phyloP scores from a whole-genome alignment of 2,113 vertebrate species.

The Zosterops borbonicus region DNA sequence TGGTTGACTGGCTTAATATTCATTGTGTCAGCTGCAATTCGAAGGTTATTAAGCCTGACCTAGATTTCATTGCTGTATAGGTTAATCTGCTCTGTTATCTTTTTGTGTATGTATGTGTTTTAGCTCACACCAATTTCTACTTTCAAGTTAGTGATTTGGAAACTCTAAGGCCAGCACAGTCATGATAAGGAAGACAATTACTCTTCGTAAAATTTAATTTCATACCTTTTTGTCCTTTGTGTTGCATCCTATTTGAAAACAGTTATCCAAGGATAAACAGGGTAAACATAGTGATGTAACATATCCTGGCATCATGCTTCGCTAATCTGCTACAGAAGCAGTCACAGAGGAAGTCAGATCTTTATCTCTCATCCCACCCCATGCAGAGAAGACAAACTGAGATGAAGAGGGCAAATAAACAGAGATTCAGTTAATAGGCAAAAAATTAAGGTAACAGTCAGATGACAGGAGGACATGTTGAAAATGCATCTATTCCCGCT shows the following conservation, averaged over 20 bases:
- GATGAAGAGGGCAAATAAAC: not conserved
- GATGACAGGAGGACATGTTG: not conserved
- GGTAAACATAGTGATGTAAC: not conserved
- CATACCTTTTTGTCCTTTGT: not conserved
- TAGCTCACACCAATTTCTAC: not conserved
- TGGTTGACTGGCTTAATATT: constrained; percentile 31
- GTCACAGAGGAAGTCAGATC: not conserved
- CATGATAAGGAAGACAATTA: not conserved
- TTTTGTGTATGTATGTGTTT: not conserved
- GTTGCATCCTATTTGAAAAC: not conserved
- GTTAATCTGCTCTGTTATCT: constrained; percentile 48
- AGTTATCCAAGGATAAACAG: not conserved
- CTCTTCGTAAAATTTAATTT: not conserved
- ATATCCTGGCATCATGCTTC: not conserved
- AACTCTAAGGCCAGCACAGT: constrained; percentile 7
- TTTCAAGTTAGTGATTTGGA: constrained; percentile 8
- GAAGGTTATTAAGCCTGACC: constrained; percentile 58
- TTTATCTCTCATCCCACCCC: not conserved
- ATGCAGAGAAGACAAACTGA: not conserved
- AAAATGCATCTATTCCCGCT: not conserved
- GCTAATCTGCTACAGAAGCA: not conserved
- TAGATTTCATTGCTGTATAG: constrained; percentile 41
- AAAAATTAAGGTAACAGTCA: not conserved
- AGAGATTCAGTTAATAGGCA: not conserved
- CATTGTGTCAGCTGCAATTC: not conserved